Evolutionary conservation across 2,888 invertebrate genomes (phyloP).

Genomic region (Eucera pruinosa): DNA sequence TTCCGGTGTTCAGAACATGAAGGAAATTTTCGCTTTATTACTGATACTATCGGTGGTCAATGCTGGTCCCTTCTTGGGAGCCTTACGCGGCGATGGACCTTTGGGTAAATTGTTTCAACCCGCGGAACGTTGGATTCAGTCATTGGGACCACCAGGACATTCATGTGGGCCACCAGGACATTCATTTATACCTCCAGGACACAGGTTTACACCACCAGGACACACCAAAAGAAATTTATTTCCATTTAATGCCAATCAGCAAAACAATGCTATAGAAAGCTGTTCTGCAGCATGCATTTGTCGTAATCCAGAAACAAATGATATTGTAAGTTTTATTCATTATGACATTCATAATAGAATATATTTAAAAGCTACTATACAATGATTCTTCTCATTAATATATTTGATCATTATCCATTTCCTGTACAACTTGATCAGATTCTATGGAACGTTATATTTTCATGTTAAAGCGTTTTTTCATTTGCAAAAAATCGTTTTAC

Average conservation of each 20-base stretch:
- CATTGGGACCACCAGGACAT: too few relatives aligned
- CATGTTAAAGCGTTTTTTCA: neutral
- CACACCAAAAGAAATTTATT: too few relatives aligned
- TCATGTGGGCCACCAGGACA: neutral
- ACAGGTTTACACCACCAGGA: neutral
- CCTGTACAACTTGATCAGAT: neutral
- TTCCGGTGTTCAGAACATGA: slow-evolving; percentile 17
- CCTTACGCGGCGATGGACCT: neutral
- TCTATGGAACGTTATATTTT: neutral
- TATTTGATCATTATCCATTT: neutral
- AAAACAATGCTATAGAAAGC: too few relatives aligned
- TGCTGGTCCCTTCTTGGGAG: neutral
- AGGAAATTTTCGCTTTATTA: slow-evolving; percentile 5
- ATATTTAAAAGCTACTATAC: too few relatives aligned
- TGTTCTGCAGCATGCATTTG: slow-evolving; percentile 55
- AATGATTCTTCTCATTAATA: neutral
- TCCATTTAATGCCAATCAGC: neutral
- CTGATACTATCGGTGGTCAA: slow-evolving; percentile 9
- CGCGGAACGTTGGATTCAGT: neutral
- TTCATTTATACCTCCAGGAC: neutral
- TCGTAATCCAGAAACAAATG: slow-evolving; percentile 61
- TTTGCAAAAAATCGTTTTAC: slow-evolving; percentile 1
- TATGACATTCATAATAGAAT: neutral
- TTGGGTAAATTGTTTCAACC: neutral
- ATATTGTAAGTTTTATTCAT: slow-evolving; percentile 61